Evolutionary conservation across 2,888 invertebrate genomes (phyloP), one percentile per base, ranked within the genome.

Genomic region (Kryphioiulus occultus): DNA sequence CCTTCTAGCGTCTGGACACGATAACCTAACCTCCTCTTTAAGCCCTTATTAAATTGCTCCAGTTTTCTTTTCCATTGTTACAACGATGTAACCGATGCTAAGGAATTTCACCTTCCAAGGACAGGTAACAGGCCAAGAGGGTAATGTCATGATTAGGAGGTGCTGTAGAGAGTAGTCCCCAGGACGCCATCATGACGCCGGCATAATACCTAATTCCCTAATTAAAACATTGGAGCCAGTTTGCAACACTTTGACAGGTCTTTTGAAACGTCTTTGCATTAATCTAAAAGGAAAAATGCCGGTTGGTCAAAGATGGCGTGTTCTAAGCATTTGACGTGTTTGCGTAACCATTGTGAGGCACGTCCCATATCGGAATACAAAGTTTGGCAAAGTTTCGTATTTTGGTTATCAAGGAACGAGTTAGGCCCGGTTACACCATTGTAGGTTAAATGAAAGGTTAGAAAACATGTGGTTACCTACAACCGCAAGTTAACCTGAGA

Each of bases 151-250:
- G 78, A 30, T 78, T 78, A 30, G 30, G 78, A 15, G 78, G 78
- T 30, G 78, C 30, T 78, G 10, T 22, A 12, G 22, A 78, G 78
- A 78, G 78, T 30, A 78, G 78, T 78, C 78, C 78, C 78, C 78
- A 78, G 78, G 78, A 78, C 78, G 78, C 78, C 78, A 78, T 26
- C 78, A 78, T 78, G 78, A 78, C 78, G 78, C 78, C 78, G 30
- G 78, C 78, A 78, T 78, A 78, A 78, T 78, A 78, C 30, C 30
- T 78, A 78, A 78, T 78, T 78, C 78, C 78, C 78, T 78, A 78
- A 78, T 78, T 78, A 78, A 78, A 78, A 78, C 78, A 78, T 78
- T 78, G 15, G 78, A 78, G 78, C 26, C 26, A 78, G 78, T 26
- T 78, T 12, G 30, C 30, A 30, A 78, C 78, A 78, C 78, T 53